Evolutionary conservation across 2,888 invertebrate species (phyloP), one percentile per base, ranked within the genome.

Genomic region (Pseudococcus viburni): DNA sequence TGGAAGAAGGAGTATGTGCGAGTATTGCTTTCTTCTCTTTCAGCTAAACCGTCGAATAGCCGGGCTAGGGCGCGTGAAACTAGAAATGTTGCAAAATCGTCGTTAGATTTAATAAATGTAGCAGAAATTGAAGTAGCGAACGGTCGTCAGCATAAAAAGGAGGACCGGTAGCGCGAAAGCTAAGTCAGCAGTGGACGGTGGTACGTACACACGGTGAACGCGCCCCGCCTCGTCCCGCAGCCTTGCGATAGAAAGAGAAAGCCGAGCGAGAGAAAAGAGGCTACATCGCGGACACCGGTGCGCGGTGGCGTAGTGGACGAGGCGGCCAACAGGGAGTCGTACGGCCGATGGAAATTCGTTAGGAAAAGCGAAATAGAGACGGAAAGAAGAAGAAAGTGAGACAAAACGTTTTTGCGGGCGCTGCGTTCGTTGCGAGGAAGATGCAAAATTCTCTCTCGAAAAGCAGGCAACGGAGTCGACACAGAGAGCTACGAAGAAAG

Each of bases 81-180:
- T 77, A 77, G 77, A 87, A 88, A 88, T 80, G 88, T 88, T 88
- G 88, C 88, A 42, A 88, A 88, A 83, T 88, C 88, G 88, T 88
- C 88, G 88, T 88, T 83, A 73, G 80, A 88, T 88, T 88, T 88
- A 88, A 88, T 88, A 88, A 88, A 88, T 80, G 88, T 88, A 88
- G 88, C 88, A 88, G 88, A 88, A 88, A 88, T 88, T 88, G 80
- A 88, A 88, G 88, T 88, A 88, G 80, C 83, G 88, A 88, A 88
- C 88, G 88, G 83, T 88, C 88, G 88, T 80, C 88, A 83, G 83
- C 88, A 80, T 80, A 88, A 88, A 88, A 83, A 88, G 80, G 80
- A 48, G 88, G 83, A 88, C 73, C 59, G 64, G 77, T 87, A 87
- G 87, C 39, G 77, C 87, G 87, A 87, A 87, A 87, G 77, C 83